Percentiles rank a stretch among this genome's conserved stretches.
Evolutionary conservation across 2,797 vertebrate species (phyloP).

Genomic region (Denticeps clupeoides): DNA sequence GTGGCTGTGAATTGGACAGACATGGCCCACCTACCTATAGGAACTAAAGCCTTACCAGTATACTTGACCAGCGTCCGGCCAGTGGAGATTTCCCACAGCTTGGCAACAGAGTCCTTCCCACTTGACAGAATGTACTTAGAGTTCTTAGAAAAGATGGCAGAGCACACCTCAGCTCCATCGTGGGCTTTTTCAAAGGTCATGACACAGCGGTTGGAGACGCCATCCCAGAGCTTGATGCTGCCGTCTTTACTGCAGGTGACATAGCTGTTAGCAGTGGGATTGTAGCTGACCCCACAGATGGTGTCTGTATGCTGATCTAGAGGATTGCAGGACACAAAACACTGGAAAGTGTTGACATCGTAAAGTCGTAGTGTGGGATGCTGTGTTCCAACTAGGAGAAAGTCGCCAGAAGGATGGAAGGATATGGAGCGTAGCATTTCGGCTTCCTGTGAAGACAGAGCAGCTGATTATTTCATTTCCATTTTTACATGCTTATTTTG

Average conservation of each 20-base stretch:
- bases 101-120: conserved; percentile 94
- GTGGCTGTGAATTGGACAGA: too few species aligned
- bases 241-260: conserved; percentile 93
- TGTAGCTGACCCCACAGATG: conserved; percentile 87
- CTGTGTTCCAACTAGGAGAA: conserved; percentile 89
- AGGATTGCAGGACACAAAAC: conserved; percentile 94
- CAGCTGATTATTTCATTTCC: too few species aligned
- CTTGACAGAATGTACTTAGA: conserved; percentile 96
- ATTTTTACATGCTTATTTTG: too few species aligned
- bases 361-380: conserved; percentile 92
- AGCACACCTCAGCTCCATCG: conserved; percentile 90
- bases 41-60: conserved; percentile 64
- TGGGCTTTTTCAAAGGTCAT: conserved; percentile 92
- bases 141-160: conserved; percentile 93
- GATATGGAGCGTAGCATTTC: conserved; percentile 96
- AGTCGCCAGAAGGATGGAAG: conserved; percentile 95
- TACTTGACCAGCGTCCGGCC: conserved; percentile 91
- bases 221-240: conserved; percentile 96
- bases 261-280: conserved; percentile 85
- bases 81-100: conserved; percentile 96
- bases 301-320: conserved; percentile 95
- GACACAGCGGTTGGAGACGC: conserved; percentile 91
- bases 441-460: conserved; percentile 71
- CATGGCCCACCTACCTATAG: neutral
- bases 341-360: conserved; percentile 97